These are phyloP conservation scores for Crossocerus cetratus DNA, from an alignment of 2,888 invertebrate genomes.

Conservation along the genomic window DNA sequence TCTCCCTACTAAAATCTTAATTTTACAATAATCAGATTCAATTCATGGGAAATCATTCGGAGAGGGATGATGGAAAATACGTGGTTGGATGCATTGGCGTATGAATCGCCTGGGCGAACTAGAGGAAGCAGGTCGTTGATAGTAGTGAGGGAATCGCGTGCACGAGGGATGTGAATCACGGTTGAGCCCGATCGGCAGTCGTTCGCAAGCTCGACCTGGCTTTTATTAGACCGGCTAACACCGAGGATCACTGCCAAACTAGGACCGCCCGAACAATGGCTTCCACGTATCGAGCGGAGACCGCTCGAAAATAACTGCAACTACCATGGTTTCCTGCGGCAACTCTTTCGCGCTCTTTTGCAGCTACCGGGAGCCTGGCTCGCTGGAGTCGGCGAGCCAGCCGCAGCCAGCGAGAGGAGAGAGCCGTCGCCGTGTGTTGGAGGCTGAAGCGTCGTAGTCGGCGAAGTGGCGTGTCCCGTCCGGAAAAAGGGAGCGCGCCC, in stretches of 20 bases:
- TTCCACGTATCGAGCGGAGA: conserved; percentile 54
- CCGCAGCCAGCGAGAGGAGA: no score
- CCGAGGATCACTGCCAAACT: conserved; percentile 70
- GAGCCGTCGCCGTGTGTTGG: no score
- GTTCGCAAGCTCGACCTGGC: conserved; percentile 58
- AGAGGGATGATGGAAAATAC: no score
- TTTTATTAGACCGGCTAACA: conserved; percentile 66
- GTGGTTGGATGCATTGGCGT: no score
- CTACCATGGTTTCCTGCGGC: conserved; percentile 43
- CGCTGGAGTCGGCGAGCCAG: no score
- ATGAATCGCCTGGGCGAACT: no score
- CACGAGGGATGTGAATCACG: conserved; percentile 45
- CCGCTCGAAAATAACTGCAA: conserved; percentile 61
- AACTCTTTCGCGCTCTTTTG: conserved; percentile 41
- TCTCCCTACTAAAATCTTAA: no score
- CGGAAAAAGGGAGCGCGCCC: no score
- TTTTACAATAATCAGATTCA: no score
- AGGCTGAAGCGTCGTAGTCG: no score
- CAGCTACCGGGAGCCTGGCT: background rate
- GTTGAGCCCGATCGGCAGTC: conserved; percentile 52
- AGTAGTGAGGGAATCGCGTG: conserved; percentile 38
- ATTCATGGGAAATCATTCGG: no score
- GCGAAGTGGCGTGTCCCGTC: no score
- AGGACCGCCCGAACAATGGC: conserved; percentile 70
- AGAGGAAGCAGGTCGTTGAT: conserved; percentile 29